Conservation (phyloP, 2,888 invertebrate species). For the Athetis lepigone region DNA sequence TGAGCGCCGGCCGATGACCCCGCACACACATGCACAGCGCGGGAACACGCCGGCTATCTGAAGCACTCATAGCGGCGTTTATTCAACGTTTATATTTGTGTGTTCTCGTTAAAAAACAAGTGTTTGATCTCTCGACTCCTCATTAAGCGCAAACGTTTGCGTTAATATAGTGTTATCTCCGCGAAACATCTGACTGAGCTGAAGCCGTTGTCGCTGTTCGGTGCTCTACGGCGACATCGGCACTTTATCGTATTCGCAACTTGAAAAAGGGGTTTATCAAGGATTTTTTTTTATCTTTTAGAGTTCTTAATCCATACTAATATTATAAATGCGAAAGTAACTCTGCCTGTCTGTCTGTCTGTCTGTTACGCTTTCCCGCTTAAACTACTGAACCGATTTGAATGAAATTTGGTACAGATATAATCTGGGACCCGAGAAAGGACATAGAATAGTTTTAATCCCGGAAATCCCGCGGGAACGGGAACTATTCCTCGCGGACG, state of each 20-base stretch:
- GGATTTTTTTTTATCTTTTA: background rate
- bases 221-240: conserved; percentile 6
- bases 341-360: too few species aligned
- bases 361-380: too few species aligned
- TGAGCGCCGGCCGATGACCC: conserved; percentile 56
- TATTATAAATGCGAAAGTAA: too few species aligned
- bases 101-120: conserved; percentile 39
- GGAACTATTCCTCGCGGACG: too few species aligned
- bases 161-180: conserved; percentile 30
- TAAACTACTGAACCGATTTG: too few species aligned
- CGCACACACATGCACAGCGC: conserved; percentile 10
- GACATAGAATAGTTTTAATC: too few species aligned
- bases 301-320: too few species aligned
- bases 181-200: conserved; percentile 9
- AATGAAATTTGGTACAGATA: too few species aligned
- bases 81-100: conserved; percentile 38
- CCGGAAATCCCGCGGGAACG: too few species aligned
- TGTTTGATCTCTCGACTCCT: conserved; percentile 56
- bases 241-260: conserved; percentile 1
- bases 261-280: background rate
- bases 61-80: conserved; percentile 33
- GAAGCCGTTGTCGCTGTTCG: background rate
- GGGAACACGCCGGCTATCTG: background rate
- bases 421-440: too few species aligned
- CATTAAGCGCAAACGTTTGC: conserved; percentile 33